Evolutionary conservation across 1,140 invertebrate genomes (phyloP), one percentile per base, ranked within the genome.

Genomic region (Drosophila pachea): DNA sequence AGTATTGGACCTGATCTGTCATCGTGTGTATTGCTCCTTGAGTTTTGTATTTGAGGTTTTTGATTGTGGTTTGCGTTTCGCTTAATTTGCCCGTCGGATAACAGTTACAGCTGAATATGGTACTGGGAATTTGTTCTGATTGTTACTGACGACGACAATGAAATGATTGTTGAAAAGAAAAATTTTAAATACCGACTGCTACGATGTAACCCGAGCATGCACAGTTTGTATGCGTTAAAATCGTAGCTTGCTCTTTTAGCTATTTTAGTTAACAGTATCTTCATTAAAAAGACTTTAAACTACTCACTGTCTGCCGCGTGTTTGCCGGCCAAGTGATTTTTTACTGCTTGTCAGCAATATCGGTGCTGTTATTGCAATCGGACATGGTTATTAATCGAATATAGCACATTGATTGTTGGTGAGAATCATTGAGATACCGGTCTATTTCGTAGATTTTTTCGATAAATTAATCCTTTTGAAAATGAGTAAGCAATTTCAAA

Each of bases 1-100:
- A 68, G 59, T 89, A 89, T 32, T 68, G 65, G 14, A 84, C 64
- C 16, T 74, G 60, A 0, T 76, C 61, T 4, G 76, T 47, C 60
- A 69, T 71, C 40, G 48, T 74, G 29, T 31, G 7, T 29, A 54
- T 42, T 8, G 22, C 7, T 35, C 4, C 4, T 54, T 54, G 50
- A 31, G 36, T 1, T 60, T 43, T 7, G 35, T 12, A 11, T 33
- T 16, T 31, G 22, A 35, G 4, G 9, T 40, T 35, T 45, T 2
- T 33, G 35, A 5, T 16, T 45, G 4, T 7, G n/a, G 7, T 38
- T 33, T 22, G 42, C 9, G 16, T 16, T 14, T 36, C 5, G 22
- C 11, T 6, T 7, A 33, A 45, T 14, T 22, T 22, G 38, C 29
- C 7, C 31, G 66, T 11, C 36, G 4, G 14, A 50, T n/a, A 12